phyloP scores from a whole-genome alignment of 2,113 vertebrate species.

The Anarrhichthys ocellatus region DNA sequence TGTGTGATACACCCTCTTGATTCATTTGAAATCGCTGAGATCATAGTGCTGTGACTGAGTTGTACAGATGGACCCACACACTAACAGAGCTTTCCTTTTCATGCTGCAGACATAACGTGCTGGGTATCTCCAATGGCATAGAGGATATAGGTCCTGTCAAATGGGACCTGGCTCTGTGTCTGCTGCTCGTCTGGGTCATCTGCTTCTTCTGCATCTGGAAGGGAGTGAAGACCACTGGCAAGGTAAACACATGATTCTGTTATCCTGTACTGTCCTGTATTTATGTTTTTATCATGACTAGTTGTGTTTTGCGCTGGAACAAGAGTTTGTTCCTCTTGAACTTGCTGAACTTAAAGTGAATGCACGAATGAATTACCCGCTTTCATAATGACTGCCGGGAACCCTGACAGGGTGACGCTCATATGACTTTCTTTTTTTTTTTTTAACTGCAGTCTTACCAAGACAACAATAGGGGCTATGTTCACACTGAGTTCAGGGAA shows the following conservation, averaged over 20 bases:
- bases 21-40: neutral
- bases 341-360: neutral
- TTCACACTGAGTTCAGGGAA: neutral
- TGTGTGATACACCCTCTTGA: too few relatives aligned
- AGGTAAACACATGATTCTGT: constrained; percentile 79
- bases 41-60: neutral
- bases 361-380: neutral
- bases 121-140: constrained; percentile 91
- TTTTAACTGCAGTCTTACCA: neutral
- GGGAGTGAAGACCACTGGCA: constrained; percentile 97
- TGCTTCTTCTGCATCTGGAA: constrained; percentile 99
- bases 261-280: neutral
- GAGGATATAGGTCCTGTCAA: constrained; percentile 90
- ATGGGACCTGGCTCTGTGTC: constrained; percentile 97
- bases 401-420: constrained; percentile 21
- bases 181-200: constrained; percentile 95
- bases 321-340: neutral
- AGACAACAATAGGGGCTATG: constrained; percentile 31
- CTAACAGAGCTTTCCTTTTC: neutral
- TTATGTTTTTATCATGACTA: neutral
- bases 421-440: constrained; percentile 15
- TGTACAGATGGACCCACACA: neutral
- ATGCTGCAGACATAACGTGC: constrained; percentile 89
- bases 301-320: neutral
- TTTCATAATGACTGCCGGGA: neutral